Evolutionary conservation across 2,113 vertebrate species (phyloP).

Genomic region (Caloenas nicobarica): DNA sequence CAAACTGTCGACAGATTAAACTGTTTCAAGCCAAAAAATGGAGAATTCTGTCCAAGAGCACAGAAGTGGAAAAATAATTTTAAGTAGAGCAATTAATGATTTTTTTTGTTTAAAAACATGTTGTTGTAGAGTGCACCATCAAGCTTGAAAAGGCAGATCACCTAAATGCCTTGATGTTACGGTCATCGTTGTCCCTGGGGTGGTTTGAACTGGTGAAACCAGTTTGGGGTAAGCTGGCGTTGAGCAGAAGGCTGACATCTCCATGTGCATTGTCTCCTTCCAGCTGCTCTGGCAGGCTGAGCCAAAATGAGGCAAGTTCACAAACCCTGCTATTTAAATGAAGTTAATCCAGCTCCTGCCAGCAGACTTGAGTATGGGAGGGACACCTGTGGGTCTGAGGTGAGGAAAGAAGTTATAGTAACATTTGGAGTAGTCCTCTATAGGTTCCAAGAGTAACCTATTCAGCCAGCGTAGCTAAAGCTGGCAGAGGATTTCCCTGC

Average conservation of each 20-base stretch:
- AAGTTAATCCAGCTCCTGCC: neutral
- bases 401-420: slow-evolving; percentile 6
- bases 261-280: neutral
- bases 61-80: neutral
- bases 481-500: slow-evolving; percentile 11
- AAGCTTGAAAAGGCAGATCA: neutral
- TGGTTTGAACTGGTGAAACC: neutral
- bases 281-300: neutral
- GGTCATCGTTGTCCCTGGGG: accelerated
- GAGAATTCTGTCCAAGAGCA: neutral
- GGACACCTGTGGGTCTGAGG: neutral
- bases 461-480: neutral
- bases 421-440: neutral
- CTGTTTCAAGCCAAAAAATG: neutral
- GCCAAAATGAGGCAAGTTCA: neutral
- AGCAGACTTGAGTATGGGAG: neutral
- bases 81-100: neutral
- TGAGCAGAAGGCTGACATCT: neutral
- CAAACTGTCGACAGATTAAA: neutral
- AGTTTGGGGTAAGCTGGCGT: neutral
- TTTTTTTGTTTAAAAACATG: neutral
- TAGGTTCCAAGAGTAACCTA: neutral
- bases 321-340: neutral
- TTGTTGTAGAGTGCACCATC: neutral
- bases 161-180: neutral